phyloP scores from a whole-genome alignment of 2,888 invertebrate genomes.

The Mythimna impura region DNA sequence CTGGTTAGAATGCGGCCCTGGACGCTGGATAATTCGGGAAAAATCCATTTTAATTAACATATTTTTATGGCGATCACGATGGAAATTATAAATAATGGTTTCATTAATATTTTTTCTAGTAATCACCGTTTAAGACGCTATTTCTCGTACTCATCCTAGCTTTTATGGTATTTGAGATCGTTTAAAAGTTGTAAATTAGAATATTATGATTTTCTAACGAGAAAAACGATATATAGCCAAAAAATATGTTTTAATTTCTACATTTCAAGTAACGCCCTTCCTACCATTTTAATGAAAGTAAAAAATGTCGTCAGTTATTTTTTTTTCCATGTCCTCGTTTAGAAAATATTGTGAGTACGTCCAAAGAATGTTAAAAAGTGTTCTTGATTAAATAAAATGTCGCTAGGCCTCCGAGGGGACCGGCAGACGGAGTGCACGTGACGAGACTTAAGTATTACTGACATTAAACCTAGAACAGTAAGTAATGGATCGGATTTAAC shows the following conservation, averaged over 20 bases:
- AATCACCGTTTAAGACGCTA: conserved; percentile 47
- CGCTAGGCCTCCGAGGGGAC: conserved; percentile 74
- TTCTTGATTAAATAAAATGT: conserved; percentile 89
- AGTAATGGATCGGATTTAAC: conserved; percentile 70
- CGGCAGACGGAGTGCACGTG: conserved; percentile 77
- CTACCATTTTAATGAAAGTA: conserved; percentile 65
- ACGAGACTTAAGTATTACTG: conserved; percentile 78
- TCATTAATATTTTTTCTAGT: conserved; percentile 63
- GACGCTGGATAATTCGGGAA: conserved; percentile 78
- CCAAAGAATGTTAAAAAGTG: conserved; percentile 87
- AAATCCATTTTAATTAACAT: conserved; percentile 85
- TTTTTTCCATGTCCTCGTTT: conserved; percentile 66
- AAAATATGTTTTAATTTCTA: conserved; percentile 49
- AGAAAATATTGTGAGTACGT: conserved; percentile 81
- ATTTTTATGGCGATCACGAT: conserved; percentile 73
- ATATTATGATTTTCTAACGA: conserved; percentile 33
- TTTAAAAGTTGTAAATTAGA: conserved; percentile 32
- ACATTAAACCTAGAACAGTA: conserved; percentile 73
- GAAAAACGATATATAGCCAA: conserved; percentile 12
- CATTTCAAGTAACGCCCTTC: conserved; percentile 26
- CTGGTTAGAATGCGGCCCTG: conserved; percentile 77
- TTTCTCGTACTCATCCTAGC: conserved; percentile 19
- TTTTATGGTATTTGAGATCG: conserved; percentile 37
- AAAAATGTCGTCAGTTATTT: conserved; percentile 70
- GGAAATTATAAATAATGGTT: conserved; percentile 72